Percentiles rank a stretch among this genome's conserved stretches.
Evolutionary conservation across 2,797 vertebrate species (phyloP).

Genomic region (Poecilia picta): DNA sequence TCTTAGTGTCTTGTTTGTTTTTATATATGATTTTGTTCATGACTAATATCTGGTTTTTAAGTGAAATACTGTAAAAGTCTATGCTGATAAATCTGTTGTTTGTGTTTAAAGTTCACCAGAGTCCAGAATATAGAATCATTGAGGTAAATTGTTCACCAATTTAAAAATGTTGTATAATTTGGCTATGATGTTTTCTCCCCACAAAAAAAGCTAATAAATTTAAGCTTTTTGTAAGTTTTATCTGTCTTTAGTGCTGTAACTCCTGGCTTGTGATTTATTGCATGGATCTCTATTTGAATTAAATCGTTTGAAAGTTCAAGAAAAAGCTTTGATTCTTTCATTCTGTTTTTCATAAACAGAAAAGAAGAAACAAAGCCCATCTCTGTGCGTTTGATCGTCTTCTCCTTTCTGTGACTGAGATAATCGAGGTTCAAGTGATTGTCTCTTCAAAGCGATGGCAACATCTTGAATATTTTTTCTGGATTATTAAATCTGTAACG

Average conservation of each 20-base stretch:
- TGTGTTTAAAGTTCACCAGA: background rate
- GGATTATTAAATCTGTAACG: constrained; percentile 8
- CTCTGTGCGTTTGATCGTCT: constrained; percentile 12
- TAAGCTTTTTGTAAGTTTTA: background rate
- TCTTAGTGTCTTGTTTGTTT: background rate
- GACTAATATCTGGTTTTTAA: background rate
- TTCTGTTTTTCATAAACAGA: background rate
- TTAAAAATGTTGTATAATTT: no score
- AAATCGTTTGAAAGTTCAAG: background rate
- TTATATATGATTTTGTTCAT: background rate
- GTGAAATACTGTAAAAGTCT: background rate
- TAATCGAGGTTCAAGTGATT: constrained; percentile 9
- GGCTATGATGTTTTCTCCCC: background rate
- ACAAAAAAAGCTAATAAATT: background rate
- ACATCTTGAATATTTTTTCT: background rate
- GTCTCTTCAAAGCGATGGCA: constrained; percentile 6
- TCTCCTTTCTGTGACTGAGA: constrained; percentile 2
- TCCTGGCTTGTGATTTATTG: background rate
- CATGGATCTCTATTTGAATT: background rate
- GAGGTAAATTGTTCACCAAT: no score
- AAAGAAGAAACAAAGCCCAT: background rate
- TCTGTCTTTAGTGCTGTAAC: background rate
- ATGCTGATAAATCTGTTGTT: background rate
- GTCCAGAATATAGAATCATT: background rate
- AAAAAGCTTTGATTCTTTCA: constrained; percentile 1